Conservation (phyloP, 2,888 invertebrate genomes). For the Asteroscopus sphinx region DNA sequence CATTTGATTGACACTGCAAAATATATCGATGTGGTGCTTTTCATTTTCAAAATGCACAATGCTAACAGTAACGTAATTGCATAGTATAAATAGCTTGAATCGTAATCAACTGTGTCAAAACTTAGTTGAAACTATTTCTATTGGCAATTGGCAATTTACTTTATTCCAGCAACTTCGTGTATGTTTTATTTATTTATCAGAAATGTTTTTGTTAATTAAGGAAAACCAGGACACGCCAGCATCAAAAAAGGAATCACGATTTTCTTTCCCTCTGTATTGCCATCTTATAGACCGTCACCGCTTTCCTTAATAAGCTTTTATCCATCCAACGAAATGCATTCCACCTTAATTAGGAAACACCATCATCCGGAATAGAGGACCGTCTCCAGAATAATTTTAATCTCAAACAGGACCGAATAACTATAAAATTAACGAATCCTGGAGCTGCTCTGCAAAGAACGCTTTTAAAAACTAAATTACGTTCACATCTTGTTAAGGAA, state of each 20-base stretch:
- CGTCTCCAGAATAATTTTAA: conserved; percentile 36
- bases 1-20: too few relatives aligned
- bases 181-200: background rate
- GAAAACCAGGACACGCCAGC: background rate
- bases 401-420: conserved; percentile 28
- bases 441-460: conserved; percentile 7
- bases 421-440: conserved; percentile 47
- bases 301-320: conserved; percentile 11
- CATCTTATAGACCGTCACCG: conserved; percentile 3
- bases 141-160: too few relatives aligned
- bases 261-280: background rate
- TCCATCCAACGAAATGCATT: conserved; percentile 17
- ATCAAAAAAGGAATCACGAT: background rate
- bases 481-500: conserved; percentile 39
- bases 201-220: background rate
- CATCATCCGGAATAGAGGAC: conserved; percentile 25
- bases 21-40: too few relatives aligned
- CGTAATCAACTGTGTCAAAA: too few relatives aligned
- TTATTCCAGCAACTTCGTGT: background rate
- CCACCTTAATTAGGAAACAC: conserved; percentile 34
- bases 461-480: conserved; percentile 43
- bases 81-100: too few relatives aligned
- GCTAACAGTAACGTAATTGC: too few relatives aligned
- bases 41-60: background rate
- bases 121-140: background rate